phyloP scores from a whole-genome alignment of 2,797 vertebrate genomes.

The Tiaroga cobitis region DNA sequence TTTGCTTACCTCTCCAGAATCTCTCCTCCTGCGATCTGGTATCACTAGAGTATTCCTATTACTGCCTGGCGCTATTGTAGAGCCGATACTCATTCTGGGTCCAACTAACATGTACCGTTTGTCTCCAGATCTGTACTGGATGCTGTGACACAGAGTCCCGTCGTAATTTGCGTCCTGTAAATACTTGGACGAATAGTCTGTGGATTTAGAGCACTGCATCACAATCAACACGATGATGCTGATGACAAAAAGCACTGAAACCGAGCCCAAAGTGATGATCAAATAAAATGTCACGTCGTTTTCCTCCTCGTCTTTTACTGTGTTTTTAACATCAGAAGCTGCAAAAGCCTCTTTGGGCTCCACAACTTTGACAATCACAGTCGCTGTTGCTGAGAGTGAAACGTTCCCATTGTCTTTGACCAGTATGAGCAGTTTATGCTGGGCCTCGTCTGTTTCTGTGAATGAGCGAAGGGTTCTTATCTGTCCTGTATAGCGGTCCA shows the following conservation, averaged over 20 bases:
- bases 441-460: constrained; percentile 67
- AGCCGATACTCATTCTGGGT: constrained; percentile 60
- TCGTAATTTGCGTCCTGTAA: constrained; percentile 55
- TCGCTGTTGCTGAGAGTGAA: constrained; percentile 68
- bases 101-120: constrained; percentile 62
- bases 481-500: constrained; percentile 69
- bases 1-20: neutral
- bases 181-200: constrained; percentile 51
- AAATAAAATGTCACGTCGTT: constrained; percentile 60
- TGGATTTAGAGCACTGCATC: constrained; percentile 59
- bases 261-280: constrained; percentile 57
- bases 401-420: constrained; percentile 69
- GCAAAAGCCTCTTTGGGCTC: constrained; percentile 71
- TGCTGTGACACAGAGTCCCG: constrained; percentile 57
- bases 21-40: constrained; percentile 38
- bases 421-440: constrained; percentile 65
- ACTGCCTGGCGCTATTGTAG: constrained; percentile 49
- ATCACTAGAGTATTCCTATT: constrained; percentile 57
- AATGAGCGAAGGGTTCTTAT: constrained; percentile 67
- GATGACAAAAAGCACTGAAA: constrained; percentile 57
- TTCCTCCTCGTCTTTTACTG: constrained; percentile 44
- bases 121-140: constrained; percentile 62
- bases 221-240: constrained; percentile 61
- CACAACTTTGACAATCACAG: constrained; percentile 64
- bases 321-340: constrained; percentile 60